phyloP scores from a whole-genome alignment of 2,797 vertebrate genomes.

The Sylvilagus floridanus region DNA sequence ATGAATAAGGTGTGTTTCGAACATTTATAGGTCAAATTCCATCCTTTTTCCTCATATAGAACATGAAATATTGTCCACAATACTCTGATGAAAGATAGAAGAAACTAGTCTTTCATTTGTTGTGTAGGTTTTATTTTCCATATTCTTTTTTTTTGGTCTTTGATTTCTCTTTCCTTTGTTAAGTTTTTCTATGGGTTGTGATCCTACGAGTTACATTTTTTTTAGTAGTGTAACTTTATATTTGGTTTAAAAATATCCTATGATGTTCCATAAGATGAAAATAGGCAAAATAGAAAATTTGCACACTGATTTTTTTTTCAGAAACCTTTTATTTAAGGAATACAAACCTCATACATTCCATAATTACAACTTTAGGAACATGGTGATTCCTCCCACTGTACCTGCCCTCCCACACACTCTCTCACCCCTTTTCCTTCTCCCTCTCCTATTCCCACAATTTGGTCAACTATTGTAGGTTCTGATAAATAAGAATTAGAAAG shows the following conservation, averaged over 20 bases:
- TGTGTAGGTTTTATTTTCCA: slow-evolving; percentile 17
- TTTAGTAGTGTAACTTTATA: slow-evolving; percentile 43
- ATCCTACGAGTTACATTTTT: slow-evolving; percentile 30
- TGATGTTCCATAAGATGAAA: slow-evolving; percentile 44
- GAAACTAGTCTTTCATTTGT: slow-evolving; percentile 36
- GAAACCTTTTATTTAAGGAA: no score
- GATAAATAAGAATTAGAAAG: neutral
- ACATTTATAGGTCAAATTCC: slow-evolving; percentile 52
- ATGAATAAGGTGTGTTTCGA: slow-evolving; percentile 78
- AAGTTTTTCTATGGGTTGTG: neutral
- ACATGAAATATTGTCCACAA: slow-evolving; percentile 26
- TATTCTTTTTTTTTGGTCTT: neutral
- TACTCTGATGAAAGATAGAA: slow-evolving; percentile 40
- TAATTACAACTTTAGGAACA: no score
- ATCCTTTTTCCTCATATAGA: slow-evolving; percentile 56
- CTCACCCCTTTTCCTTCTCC: no score
- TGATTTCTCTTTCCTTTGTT: slow-evolving; percentile 22
- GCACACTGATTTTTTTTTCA: neutral
- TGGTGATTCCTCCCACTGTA: no score
- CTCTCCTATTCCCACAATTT: neutral
- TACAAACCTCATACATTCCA: no score
- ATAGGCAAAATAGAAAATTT: slow-evolving; percentile 11
- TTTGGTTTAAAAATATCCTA: slow-evolving; percentile 5
- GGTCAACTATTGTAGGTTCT: neutral
- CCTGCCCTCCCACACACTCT: no score